phyloP scores from a whole-genome alignment of 2,797 vertebrate genomes.

The Molothrus ater region DNA sequence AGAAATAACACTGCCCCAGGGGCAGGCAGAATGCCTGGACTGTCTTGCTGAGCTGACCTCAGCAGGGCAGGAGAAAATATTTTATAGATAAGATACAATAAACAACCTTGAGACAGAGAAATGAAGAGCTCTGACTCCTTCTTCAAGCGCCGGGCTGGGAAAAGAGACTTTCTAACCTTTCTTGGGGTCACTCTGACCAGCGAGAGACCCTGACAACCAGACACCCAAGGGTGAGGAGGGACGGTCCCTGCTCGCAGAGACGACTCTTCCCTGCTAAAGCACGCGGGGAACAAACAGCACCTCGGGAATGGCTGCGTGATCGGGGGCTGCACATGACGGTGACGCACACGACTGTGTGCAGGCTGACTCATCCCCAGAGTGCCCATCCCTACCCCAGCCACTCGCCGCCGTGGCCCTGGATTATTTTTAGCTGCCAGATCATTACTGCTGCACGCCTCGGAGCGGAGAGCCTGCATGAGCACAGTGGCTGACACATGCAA shows the following conservation, averaged over 20 bases:
- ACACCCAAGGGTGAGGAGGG: background rate
- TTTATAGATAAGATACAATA: no score
- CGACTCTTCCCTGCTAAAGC: background rate
- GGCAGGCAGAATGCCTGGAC: no score
- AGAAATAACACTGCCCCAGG: no score
- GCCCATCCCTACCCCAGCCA: background rate
- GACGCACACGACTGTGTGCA: background rate
- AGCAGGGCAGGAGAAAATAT: no score
- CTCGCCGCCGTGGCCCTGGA: background rate
- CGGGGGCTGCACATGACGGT: constrained; percentile 26
- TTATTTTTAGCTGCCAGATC: constrained; percentile 74
- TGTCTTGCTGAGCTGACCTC: no score
- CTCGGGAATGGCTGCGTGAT: background rate
- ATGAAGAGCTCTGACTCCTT: no score
- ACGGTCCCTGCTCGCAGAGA: background rate
- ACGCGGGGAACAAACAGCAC: background rate
- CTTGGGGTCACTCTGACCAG: no score
- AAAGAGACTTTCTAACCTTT: no score
- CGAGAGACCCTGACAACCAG: no score
- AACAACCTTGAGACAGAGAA: no score
- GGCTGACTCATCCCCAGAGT: constrained; percentile 61
- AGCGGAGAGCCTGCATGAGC: constrained; percentile 29
- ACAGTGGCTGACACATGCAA: background rate
- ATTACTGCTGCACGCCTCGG: constrained; percentile 60
- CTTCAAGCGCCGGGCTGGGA: no score